Evolutionary conservation across 2,888 invertebrate species (phyloP), one percentile per base, ranked within the genome.

Genomic region (Leptinotarsa juncta): DNA sequence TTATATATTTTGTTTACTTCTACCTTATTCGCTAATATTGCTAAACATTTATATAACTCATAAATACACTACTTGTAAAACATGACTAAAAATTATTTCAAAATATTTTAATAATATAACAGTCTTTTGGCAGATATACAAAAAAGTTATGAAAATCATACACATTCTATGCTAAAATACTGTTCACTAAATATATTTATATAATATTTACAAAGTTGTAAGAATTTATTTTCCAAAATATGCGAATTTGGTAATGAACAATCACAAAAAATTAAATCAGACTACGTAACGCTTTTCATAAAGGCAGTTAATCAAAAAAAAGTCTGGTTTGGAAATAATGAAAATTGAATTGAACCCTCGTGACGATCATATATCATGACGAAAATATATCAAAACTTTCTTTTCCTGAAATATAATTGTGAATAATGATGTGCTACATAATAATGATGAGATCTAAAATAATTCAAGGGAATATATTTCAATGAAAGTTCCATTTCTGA

Each of bases 71-170:
- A 81, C 71, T 69, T 76, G 78, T 70, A 60, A 73, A 73, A 70
- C 70, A 73, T 67, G 65, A 65, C 53, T 71, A 67, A 67, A 67
- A 49, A 71, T 66, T 76, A 70, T 68, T 75, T 48, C 72, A 75
- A 74, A 79, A 77, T 72, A 77, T 78, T 70, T 74, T 72, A 70
- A 83, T 84, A 84, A 85, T 84, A 84, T 86, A 86, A 86, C 87
- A 87, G 87, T 87, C 87, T 87, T 87, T 87, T 85, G 81, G 84
- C 83, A 84, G 83, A 84, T 85, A 85, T 86, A 85, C 85, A 85
- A 84, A 84, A 84, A 82, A 81, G 42, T 81, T 77, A 82, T 82
- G 82, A 81, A 81, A 83, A 82, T 77, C 75, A 77, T 79, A 77
- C 77, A 80, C 77, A 74, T 75, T 73, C 73, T 77, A 76, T 23